These are phyloP conservation scores for Calosoma granatense DNA, from an alignment of 1,140 invertebrate species.

Conservation along the genomic window DNA sequence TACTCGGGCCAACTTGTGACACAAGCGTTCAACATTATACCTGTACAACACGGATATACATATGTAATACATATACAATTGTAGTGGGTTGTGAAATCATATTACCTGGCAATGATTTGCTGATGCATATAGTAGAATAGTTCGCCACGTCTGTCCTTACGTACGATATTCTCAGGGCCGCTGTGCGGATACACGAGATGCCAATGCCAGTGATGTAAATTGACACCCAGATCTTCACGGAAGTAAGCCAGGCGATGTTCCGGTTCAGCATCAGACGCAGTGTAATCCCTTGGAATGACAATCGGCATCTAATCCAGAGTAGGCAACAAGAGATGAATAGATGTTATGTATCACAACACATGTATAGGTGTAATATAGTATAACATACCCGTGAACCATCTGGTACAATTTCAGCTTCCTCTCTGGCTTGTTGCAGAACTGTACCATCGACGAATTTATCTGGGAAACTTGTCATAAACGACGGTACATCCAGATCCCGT, in stretches of 20 bases:
- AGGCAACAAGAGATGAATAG: slow-evolving; percentile 6
- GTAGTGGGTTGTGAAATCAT: too few species aligned
- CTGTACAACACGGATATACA: slow-evolving; percentile 30
- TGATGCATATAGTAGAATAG: slow-evolving; percentile 73
- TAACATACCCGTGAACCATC: slow-evolving; percentile 48
- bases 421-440: slow-evolving; percentile 53
- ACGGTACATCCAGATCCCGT: slow-evolving; percentile 56
- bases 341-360: too few species aligned
- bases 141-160: slow-evolving; percentile 61
- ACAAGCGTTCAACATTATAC: slow-evolving; percentile 60
- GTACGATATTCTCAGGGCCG: slow-evolving; percentile 45
- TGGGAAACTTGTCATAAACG: slow-evolving; percentile 60
- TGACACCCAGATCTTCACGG: slow-evolving; percentile 62
- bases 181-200: slow-evolving; percentile 69
- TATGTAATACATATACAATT: neutral
- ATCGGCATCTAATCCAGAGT: slow-evolving; percentile 52
- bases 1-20: slow-evolving; percentile 47
- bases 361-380: too few species aligned
- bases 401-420: slow-evolving; percentile 54
- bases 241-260: slow-evolving; percentile 70
- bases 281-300: slow-evolving; percentile 59
- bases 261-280: slow-evolving; percentile 57
- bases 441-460: slow-evolving; percentile 67
- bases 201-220: slow-evolving; percentile 78
- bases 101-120: slow-evolving; percentile 52